These are phyloP conservation scores for Hylaea fasciaria DNA, from an alignment of 2,888 invertebrate species.

Conservation along the genomic window DNA sequence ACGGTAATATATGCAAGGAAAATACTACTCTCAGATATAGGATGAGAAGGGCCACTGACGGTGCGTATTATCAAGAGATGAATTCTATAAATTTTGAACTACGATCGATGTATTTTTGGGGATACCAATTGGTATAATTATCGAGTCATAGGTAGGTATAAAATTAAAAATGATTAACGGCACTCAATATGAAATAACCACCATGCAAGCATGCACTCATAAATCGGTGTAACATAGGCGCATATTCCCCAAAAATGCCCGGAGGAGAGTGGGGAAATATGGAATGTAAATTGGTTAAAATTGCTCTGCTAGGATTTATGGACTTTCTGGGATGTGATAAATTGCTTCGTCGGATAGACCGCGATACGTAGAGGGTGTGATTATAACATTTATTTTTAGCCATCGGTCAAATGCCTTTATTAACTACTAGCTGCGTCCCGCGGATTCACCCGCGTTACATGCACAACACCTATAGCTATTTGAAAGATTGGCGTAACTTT, in stretches of 20 bases:
- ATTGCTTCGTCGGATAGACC: slow-evolving; percentile 42
- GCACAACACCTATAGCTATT: too few relatives aligned
- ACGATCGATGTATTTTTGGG: too few relatives aligned
- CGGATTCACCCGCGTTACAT: too few relatives aligned
- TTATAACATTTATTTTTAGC: background rate
- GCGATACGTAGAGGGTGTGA: slow-evolving; percentile 44
- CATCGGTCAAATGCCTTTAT: too few relatives aligned
- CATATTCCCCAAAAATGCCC: slow-evolving; percentile 15
- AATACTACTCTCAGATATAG: too few relatives aligned
- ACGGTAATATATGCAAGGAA: too few relatives aligned
- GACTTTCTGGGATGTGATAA: slow-evolving; percentile 53
- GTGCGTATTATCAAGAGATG: too few relatives aligned
- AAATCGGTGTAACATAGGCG: slow-evolving; percentile 2
- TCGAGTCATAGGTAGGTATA: background rate
- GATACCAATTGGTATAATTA: too few relatives aligned
- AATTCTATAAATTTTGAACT: too few relatives aligned
- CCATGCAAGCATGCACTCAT: slow-evolving; percentile 7
- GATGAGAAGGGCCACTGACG: too few relatives aligned
- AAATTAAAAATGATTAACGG: slow-evolving; percentile 15
- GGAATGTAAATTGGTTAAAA: slow-evolving; percentile 57
- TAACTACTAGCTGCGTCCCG: too few relatives aligned
- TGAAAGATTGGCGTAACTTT: too few relatives aligned
- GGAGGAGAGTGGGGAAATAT: slow-evolving; percentile 16
- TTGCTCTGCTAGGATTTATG: slow-evolving; percentile 59
- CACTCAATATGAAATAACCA: slow-evolving; percentile 14